Percentiles rank a stretch among this genome's conserved stretches.
Evolutionary conservation across 2,888 invertebrate species (phyloP).

Genomic region (Mylabris sibirica): DNA sequence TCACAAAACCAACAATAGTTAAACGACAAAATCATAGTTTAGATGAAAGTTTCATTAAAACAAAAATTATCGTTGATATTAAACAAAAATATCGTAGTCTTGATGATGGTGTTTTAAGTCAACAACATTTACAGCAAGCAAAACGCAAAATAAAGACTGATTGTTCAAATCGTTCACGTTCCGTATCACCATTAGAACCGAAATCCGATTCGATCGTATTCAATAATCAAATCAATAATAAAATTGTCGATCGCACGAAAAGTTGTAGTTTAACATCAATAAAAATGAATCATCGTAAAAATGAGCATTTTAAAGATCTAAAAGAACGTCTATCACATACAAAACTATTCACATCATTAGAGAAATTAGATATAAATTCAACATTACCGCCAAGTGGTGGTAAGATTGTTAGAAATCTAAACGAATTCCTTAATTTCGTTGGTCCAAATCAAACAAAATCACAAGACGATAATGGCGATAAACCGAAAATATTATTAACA

Average conservation of each 20-base stretch:
- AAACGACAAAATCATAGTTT: conserved; percentile 78
- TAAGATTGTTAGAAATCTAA: conserved; percentile 76
- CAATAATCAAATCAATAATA: conserved; percentile 54
- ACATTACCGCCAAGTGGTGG: conserved; percentile 54
- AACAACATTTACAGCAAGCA: conserved; percentile 14
- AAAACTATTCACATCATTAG: conserved; percentile 66
- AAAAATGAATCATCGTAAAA: conserved; percentile 59
- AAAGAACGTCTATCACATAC: conserved; percentile 65
- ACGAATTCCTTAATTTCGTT: conserved; percentile 84
- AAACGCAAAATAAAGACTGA: conserved; percentile 18
- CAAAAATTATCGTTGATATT: conserved; percentile 60
- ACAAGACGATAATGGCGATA: conserved; percentile 43
- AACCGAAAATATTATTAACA: conserved; percentile 63
- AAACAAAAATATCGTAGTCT: conserved; percentile 73
- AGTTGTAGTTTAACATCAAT: conserved; percentile 58
- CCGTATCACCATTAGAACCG: conserved; percentile 59
- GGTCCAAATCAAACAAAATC: conserved; percentile 65
- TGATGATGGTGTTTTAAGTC: conserved; percentile 66
- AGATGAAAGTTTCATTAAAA: conserved; percentile 69
- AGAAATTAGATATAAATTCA: conserved; percentile 63
- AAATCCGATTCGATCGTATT: conserved; percentile 58
- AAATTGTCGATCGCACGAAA: conserved; percentile 43
- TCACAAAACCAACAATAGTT: conserved; percentile 56
- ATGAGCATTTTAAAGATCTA: conserved; percentile 66
- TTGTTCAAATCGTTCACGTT: conserved; percentile 50